These are phyloP conservation scores for Sebastes vulpes DNA, from an alignment of 2,797 vertebrate genomes.

Conservation along the genomic window DNA sequence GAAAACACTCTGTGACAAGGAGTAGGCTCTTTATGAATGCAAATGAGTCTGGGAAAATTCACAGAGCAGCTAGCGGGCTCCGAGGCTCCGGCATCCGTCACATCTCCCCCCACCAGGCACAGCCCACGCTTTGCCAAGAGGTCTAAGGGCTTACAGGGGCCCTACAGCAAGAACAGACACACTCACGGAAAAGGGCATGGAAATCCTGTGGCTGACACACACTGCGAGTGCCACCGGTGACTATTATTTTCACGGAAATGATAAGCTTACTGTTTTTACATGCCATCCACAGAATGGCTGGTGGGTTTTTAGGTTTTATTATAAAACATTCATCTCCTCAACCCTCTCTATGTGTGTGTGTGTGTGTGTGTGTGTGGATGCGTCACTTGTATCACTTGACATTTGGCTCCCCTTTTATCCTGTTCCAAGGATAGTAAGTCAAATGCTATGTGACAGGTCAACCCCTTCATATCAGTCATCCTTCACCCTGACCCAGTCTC, in stretches of 20 bases:
- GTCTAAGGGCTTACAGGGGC: conserved; percentile 79
- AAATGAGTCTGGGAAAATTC: conserved; percentile 94
- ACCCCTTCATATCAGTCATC: conserved; percentile 80
- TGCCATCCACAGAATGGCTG: conserved; percentile 70
- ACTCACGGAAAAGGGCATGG: conserved; percentile 72
- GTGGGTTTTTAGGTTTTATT: conserved; percentile 72
- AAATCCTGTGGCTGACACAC: conserved; percentile 77
- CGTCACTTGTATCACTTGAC: conserved; percentile 83
- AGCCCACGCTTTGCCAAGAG: conserved; percentile 81
- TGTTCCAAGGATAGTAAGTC: conserved; percentile 81
- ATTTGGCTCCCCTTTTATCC: conserved; percentile 82
- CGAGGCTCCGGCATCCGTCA: conserved; percentile 77
- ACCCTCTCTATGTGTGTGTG: conserved; percentile 26
- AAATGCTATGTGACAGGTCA: conserved; percentile 83
- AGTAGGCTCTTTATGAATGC: conserved; percentile 97
- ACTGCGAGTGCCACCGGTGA: conserved; percentile 65
- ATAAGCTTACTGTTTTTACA: conserved; percentile 76
- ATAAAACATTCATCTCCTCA: conserved; percentile 73
- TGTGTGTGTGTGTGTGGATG: conserved; percentile 44
- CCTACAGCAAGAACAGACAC: conserved; percentile 80
- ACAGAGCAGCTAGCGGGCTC: conserved; percentile 86
- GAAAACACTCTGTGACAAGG: conserved; percentile 97
- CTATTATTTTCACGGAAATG: conserved; percentile 75
- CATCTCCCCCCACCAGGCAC: conserved; percentile 77
- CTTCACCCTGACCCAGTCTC: conserved; percentile 78